Conservation (phyloP, 2,888 invertebrate genomes). For the Eupithecia subumbrata region DNA sequence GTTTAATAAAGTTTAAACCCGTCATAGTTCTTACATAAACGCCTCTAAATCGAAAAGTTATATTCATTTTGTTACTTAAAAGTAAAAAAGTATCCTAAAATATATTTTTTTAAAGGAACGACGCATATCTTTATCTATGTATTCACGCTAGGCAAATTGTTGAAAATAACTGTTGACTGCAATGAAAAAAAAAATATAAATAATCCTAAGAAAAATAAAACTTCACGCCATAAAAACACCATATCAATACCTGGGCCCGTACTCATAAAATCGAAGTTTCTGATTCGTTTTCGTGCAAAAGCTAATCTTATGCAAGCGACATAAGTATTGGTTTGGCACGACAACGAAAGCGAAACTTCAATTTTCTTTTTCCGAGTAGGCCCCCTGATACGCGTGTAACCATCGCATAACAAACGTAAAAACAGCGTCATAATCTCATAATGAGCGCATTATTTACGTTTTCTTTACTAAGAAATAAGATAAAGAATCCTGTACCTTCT, state of each 20-base stretch:
- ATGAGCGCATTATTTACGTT: not conserved
- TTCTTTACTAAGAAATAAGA: slow-evolving; percentile 1
- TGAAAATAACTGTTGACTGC: no score
- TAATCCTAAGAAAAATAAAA: not conserved
- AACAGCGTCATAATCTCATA: not conserved
- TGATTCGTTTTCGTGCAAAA: no score
- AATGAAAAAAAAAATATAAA: not conserved
- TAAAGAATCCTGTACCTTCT: slow-evolving; percentile 7
- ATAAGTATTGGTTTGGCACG: no score
- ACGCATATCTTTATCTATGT: not conserved
- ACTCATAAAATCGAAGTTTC: no score
- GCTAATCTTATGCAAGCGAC: no score
- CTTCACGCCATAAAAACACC: not conserved
- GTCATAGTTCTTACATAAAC: not conserved
- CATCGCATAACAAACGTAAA: not conserved
- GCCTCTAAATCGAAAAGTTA: not conserved
- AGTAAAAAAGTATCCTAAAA: not conserved
- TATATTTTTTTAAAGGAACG: not conserved
- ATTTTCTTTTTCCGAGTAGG: no score
- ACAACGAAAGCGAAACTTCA: no score
- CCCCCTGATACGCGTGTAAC: not conserved
- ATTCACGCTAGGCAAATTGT: not conserved
- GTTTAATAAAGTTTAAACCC: not conserved
- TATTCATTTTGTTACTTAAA: not conserved
- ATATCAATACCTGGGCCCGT: not conserved